These are phyloP conservation scores for Pristionchus arcanus DNA, from an alignment of 2,888 invertebrate genomes.

Conservation along the genomic window DNA sequence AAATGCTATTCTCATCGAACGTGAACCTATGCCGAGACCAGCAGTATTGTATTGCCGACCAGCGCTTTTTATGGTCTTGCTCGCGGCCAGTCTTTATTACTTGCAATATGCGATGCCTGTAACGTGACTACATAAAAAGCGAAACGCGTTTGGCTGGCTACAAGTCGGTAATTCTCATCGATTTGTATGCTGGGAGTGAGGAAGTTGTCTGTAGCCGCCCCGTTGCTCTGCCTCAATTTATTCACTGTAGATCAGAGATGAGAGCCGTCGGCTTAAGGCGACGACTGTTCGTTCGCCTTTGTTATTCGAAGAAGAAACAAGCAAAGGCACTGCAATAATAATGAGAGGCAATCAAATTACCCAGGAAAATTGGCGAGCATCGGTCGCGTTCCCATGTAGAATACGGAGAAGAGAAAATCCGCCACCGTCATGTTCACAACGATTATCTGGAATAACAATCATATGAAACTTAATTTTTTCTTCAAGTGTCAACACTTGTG, in stretches of 20 bases:
- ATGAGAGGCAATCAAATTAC: conserved; percentile 37
- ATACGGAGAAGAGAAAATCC: conserved; percentile 75
- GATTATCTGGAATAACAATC: conserved; percentile 69
- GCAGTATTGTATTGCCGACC: too few species aligned
- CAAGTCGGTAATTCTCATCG: not conserved
- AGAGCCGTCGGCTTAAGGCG: not conserved
- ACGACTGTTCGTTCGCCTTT: not conserved
- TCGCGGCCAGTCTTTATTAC: not conserved
- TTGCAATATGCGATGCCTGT: not conserved
- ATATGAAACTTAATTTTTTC: not conserved
- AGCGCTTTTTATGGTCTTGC: too few species aligned
- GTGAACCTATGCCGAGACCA: too few species aligned
- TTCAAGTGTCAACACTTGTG: not conserved
- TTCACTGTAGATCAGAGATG: not conserved
- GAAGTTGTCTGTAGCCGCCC: not conserved
- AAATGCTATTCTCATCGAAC: too few species aligned
- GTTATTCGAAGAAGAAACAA: conserved; percentile 11
- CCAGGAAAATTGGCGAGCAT: conserved; percentile 67
- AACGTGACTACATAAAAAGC: not conserved
- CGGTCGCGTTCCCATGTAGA: conserved; percentile 77
- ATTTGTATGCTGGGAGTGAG: not conserved
- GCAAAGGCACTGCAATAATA: conserved; percentile 41
- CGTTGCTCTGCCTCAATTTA: not conserved
- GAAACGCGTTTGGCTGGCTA: not conserved
- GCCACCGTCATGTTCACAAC: conserved; percentile 79